Evolutionary conservation across 2,888 invertebrate species (phyloP).

Genomic region (Spatulosminthurus flaviceps): DNA sequence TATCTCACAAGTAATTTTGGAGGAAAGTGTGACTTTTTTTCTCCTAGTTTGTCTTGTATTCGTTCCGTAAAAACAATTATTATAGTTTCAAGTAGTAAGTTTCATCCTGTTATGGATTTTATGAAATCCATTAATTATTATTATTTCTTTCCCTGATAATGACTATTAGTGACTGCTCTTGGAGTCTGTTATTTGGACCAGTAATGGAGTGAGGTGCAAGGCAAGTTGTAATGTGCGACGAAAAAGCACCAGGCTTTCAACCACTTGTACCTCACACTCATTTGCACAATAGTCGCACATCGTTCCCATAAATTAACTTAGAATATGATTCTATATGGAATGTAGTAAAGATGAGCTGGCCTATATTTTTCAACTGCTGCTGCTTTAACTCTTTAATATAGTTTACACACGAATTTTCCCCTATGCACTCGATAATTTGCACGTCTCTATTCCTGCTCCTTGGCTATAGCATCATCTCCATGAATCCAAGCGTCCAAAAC

Average conservation of each 20-base stretch:
- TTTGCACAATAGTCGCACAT: conserved; percentile 28
- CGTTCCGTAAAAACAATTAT: too few relatives aligned
- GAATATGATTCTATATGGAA: background rate
- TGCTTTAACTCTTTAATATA: background rate
- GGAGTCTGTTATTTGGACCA: background rate
- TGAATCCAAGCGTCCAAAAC: too few relatives aligned
- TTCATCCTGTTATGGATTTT: too few relatives aligned
- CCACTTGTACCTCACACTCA: conserved; percentile 25
- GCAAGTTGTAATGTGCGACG: background rate
- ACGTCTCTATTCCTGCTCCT: background rate
- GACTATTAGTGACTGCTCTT: background rate
- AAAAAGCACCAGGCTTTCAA: background rate
- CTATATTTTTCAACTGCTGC: conserved; percentile 8
- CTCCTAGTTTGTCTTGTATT: too few relatives aligned
- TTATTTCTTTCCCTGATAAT: too few relatives aligned
- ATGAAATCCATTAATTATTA: too few relatives aligned
- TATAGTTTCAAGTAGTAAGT: too few relatives aligned
- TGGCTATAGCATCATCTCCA: background rate
- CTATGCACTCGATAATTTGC: conserved; percentile 5
- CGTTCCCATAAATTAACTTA: conserved; percentile 18
- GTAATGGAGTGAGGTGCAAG: conserved; percentile 4
- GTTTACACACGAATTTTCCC: conserved; percentile 1
- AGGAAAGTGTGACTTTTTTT: too few relatives aligned
- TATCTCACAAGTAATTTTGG: too few relatives aligned
- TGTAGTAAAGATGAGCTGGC: conserved; percentile 15